Evolutionary conservation across 2,113 vertebrate genomes (phyloP).

Genomic region (Zapus hudsonius): DNA sequence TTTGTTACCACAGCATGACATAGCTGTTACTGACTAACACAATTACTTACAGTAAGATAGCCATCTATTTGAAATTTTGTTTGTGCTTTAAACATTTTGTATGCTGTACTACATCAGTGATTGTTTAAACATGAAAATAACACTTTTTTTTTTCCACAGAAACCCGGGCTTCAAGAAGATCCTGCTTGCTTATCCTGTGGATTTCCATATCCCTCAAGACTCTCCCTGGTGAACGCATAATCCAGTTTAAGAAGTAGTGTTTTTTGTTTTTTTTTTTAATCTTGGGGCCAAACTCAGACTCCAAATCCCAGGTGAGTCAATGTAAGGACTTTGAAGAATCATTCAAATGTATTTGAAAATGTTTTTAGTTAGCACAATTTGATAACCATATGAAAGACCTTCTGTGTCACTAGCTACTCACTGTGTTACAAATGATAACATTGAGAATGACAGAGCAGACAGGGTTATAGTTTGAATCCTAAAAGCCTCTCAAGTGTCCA

Average conservation of each 20-base stretch:
- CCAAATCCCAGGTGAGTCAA: not conserved
- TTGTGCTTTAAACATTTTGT: not conserved
- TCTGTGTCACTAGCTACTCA: not conserved
- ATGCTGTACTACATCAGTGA: not conserved
- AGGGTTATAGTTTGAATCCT: not conserved
- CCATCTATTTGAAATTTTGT: not conserved
- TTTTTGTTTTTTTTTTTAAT: not conserved
- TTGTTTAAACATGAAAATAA: constrained; percentile 33
- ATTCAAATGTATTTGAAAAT: not conserved
- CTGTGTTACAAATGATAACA: not conserved
- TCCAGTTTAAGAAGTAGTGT: not conserved
- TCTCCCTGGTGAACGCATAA: not conserved
- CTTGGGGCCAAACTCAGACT: not conserved
- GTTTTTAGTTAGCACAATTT: not conserved
- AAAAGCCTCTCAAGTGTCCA: not conserved
- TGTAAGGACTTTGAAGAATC: constrained; percentile 21
- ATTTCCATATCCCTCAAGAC: not conserved
- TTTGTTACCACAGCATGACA: not conserved
- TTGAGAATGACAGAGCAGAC: not conserved
- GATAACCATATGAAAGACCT: not conserved
- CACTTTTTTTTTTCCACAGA: not conserved
- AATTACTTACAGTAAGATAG: not conserved
- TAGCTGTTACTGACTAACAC: not conserved
- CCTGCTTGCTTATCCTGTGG: not conserved
- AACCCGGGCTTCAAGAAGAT: not conserved